A percentile compares a stretch with the other conserved stretches of the same genome.
phyloP scores from a whole-genome alignment of 2,888 invertebrate species.

The Ophion ventricosus region DNA sequence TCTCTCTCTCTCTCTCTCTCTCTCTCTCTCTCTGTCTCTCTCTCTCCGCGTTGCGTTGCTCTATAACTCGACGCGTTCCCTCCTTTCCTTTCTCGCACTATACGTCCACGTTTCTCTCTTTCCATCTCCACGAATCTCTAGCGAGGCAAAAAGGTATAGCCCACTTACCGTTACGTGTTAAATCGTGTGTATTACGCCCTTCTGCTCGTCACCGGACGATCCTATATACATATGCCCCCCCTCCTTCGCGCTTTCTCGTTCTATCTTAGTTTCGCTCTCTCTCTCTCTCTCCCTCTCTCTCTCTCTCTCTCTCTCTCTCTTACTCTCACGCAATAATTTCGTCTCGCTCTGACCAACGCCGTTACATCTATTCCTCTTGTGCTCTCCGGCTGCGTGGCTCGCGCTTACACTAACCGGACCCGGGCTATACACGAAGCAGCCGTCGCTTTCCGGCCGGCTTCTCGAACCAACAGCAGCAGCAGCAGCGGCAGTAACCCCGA shows the following conservation, averaged over 20 bases:
- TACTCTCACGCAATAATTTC: slow-evolving; percentile 26
- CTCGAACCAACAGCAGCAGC: slow-evolving; percentile 67
- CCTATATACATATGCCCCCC: slow-evolving; percentile 35
- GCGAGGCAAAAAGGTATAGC: slow-evolving; percentile 2
- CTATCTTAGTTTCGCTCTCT: neutral
- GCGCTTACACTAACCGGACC: slow-evolving; percentile 63
- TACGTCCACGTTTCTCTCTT: slow-evolving; percentile 23
- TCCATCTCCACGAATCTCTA: slow-evolving; percentile 21
- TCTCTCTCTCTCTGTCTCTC: slow-evolving; percentile 3
- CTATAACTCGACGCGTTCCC: slow-evolving; percentile 43
- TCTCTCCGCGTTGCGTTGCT: slow-evolving; percentile 51
- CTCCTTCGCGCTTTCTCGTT: slow-evolving; percentile 34
- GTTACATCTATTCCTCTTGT: slow-evolving; percentile 49
- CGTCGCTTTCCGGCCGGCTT: slow-evolving; percentile 76
- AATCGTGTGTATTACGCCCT: slow-evolving; percentile 12
- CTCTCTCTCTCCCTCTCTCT: slow-evolving; percentile 18
- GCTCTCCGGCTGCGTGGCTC: slow-evolving; percentile 69
- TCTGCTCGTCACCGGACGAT: neutral
- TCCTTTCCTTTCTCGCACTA: slow-evolving; percentile 21
- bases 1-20: slow-evolving; percentile 1
- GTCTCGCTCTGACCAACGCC: slow-evolving; percentile 36
- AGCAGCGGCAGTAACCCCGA: slow-evolving; percentile 69
- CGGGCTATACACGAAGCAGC: slow-evolving; percentile 73
- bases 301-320: slow-evolving; percentile 35
- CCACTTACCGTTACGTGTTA: neutral